phyloP scores from a whole-genome alignment of 2,888 invertebrate genomes.

The Microplitis manilae region DNA sequence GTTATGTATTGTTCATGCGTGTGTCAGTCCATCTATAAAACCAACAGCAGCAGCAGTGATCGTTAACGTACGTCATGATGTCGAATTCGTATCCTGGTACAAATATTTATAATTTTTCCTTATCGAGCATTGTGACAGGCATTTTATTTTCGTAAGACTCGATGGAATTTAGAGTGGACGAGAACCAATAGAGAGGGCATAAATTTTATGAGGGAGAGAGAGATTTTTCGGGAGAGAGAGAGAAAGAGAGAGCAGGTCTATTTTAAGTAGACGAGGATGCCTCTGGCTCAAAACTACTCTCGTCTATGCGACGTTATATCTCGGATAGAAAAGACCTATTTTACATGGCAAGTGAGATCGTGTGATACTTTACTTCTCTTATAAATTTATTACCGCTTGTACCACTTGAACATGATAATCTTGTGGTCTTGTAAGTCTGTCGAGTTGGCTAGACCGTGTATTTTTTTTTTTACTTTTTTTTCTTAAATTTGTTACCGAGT shows the following conservation, averaged over 20 bases:
- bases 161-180: constrained; percentile 20
- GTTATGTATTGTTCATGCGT: neutral
- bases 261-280: constrained; percentile 19
- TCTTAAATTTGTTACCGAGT: neutral
- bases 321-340: constrained; percentile 20
- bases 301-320: neutral
- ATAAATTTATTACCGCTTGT: neutral
- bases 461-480: neutral
- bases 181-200: neutral
- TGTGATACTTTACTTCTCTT: constrained; percentile 11
- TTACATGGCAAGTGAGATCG: constrained; percentile 4
- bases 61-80: neutral
- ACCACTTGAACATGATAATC: neutral
- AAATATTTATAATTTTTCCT: neutral
- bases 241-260: constrained; percentile 5
- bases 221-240: neutral
- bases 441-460: neutral
- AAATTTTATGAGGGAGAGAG: neutral
- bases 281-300: constrained; percentile 5
- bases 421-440: no score
- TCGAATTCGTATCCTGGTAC: constrained; percentile 2
- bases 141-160: constrained; percentile 22
- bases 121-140: constrained; percentile 17
- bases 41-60: neutral
- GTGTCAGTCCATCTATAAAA: constrained; percentile 12